Base-by-base conservation (phyloP, 2,797 vertebrate genomes). In the Hypotaenidia okinawae region DNA sequence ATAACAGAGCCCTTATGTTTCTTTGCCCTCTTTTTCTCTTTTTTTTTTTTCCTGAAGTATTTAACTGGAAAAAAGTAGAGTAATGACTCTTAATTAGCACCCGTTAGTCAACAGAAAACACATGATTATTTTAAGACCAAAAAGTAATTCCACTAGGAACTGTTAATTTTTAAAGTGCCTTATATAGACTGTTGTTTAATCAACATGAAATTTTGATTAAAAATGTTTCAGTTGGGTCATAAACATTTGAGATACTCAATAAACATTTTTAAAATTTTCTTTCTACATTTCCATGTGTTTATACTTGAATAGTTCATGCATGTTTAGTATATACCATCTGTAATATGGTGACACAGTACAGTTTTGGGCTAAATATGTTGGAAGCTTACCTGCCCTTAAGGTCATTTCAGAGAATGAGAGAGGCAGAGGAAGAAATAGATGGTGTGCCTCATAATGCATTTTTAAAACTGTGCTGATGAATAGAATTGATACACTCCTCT, bases 311-410 rank as follows among this genome's bases (percentile, higher is more conserved):
- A 32, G 18, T 47, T 86, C 15, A 5, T 15, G 1, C n/a, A 15
- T 14, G 4, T 62, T 84, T 14, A 12, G 4, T 77, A 11, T 9
- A 19, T 10, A 45, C 43, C 4, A 2, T 39, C 1, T 58, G 11
- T 57, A 43, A 6, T 51, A 33, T 2, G 2, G 5, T 57, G n/a
- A 12, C 1, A 0, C n/a, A 47, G 13, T 61, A 72, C 15, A 49
- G 16, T 28, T 19, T 74, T 78, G 39, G 33, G 30, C 22, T 70
- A 47, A 67, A 17, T 57, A n/a, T 21, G 1, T 51, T 54, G 51
- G 21, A 69, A 68, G 30, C 3, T 73, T 47, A 67, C 32, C 13
- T 76, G 25, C 5, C 8, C 1, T 19, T 54, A 51, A 37, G 6
- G 5, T 51, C 24, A 35, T 74, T 81, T 45, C 24, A 54, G 16